Evolutionary conservation across 2,888 invertebrate species (phyloP).

Genomic region (Scaptomyza polygonia): DNA sequence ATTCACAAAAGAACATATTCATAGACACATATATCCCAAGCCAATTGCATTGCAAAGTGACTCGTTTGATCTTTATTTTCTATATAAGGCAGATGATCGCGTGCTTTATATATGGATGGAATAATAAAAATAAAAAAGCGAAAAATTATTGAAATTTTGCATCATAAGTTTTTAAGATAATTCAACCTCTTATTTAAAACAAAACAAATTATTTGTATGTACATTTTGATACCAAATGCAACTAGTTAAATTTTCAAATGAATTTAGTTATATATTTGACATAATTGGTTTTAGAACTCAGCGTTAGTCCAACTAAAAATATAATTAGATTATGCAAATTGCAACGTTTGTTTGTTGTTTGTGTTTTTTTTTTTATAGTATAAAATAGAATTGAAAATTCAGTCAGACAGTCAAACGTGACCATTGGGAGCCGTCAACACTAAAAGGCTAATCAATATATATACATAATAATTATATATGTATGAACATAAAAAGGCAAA

Average conservation of each 20-base stretch:
- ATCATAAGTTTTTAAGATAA: too few species aligned
- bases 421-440: neutral
- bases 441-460: neutral
- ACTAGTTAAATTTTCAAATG: too few species aligned
- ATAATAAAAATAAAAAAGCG: too few species aligned
- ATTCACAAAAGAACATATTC: neutral
- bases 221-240: too few species aligned
- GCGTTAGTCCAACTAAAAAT: neutral
- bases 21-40: neutral
- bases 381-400: neutral
- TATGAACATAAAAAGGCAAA: neutral
- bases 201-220: too few species aligned
- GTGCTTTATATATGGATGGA: neutral
- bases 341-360: neutral
- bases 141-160: too few species aligned
- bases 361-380: neutral
- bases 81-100: neutral
- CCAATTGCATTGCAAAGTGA: conserved; percentile 2
- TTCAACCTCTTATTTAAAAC: too few species aligned
- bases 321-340: conserved; percentile 20
- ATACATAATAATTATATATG: neutral
- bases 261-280: neutral
- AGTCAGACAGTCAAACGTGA: conserved; percentile 18
- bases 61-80: neutral
- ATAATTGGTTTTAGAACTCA: conserved; percentile 1